A percentile compares a stretch with the other conserved stretches of the same genome.
Conservation (phyloP, 2,888 invertebrate genomes). For the Trilocha varians region DNA sequence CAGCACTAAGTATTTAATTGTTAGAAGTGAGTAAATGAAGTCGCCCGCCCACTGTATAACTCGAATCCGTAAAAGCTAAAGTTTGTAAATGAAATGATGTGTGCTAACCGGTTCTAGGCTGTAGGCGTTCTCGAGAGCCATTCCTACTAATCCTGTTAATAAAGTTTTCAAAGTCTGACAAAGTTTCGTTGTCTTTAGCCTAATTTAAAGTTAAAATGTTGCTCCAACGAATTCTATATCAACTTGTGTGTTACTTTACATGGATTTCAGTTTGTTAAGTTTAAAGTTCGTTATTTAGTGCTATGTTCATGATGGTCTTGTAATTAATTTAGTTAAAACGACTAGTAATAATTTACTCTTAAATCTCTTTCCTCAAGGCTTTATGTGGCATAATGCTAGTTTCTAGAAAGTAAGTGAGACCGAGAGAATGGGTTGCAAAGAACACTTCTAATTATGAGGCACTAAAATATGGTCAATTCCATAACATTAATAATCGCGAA, state of each 20-base stretch:
- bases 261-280: neutral
- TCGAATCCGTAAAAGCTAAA: neutral
- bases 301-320: neutral
- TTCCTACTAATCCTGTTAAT: neutral
- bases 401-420: too few relatives aligned
- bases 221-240: too few relatives aligned
- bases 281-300: neutral
- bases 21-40: too few relatives aligned
- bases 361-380: too few relatives aligned
- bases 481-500: too few relatives aligned
- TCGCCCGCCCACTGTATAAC: neutral
- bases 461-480: too few relatives aligned
- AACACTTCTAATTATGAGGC: too few relatives aligned
- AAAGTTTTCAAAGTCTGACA: neutral
- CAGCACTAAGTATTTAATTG: too few relatives aligned
- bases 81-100: neutral
- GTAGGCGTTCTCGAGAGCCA: neutral
- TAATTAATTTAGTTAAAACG: too few relatives aligned
- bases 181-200: neutral
- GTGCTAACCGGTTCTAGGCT: neutral
- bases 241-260: neutral
- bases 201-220: neutral
- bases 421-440: too few relatives aligned
- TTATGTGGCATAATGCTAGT: too few relatives aligned
- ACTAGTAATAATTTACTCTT: too few relatives aligned